Evolutionary conservation across 2,888 invertebrate species (phyloP).

Genomic region (Sinelater perroti): DNA sequence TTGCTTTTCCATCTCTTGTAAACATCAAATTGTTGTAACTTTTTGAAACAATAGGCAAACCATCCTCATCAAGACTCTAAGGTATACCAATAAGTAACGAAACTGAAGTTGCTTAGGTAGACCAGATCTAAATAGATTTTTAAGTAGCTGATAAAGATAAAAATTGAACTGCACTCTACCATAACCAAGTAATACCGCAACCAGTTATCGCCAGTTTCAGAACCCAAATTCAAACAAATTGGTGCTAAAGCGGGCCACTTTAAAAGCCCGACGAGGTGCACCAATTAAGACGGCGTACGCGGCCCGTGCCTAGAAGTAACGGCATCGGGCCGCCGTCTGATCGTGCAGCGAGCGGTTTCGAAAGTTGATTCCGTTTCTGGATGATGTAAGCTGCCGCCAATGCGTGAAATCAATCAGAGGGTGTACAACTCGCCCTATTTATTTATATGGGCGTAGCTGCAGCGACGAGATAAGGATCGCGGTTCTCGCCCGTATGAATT

Average conservation of each 20-base stretch:
- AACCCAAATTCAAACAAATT: slow-evolving; percentile 4
- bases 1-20: too few species aligned
- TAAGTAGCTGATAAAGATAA: too few species aligned
- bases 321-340: slow-evolving; percentile 9
- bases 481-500: slow-evolving; percentile 11
- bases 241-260: slow-evolving; percentile 5
- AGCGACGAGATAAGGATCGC: slow-evolving; percentile 16
- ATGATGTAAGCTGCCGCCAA: slow-evolving; percentile 23
- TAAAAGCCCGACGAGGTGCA: slow-evolving; percentile 6
- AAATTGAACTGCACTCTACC: too few species aligned
- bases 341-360: slow-evolving; percentile 28
- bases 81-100: too few species aligned
- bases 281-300: not conserved
- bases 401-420: slow-evolving; percentile 34
- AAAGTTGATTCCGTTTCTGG: slow-evolving; percentile 31
- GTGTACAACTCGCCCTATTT: slow-evolving; percentile 30
- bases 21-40: too few species aligned
- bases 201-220: too few species aligned
- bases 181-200: too few species aligned
- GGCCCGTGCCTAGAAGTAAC: slow-evolving; percentile 6
- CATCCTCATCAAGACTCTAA: too few species aligned
- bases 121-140: too few species aligned
- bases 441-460: slow-evolving; percentile 23
- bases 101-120: too few species aligned
- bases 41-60: too few species aligned